Evolutionary conservation across 1,140 invertebrate species (phyloP), one percentile per base, ranked within the genome.

Genomic region (Drosophila erecta): DNA sequence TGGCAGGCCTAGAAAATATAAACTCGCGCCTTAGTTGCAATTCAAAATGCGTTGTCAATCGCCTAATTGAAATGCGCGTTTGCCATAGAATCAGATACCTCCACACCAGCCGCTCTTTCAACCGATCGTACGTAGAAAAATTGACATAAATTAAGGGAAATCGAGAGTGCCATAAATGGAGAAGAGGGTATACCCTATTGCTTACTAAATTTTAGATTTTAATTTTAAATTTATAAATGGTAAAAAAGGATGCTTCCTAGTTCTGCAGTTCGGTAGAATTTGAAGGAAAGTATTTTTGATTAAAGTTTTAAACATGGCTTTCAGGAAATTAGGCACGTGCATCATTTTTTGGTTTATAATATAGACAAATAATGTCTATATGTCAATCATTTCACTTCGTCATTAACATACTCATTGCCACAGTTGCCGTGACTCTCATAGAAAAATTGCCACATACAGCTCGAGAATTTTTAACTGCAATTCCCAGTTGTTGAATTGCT

Each of bases 21-120:
- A 51, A 24, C 35, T 22, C 24, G 10, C 4, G 12, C 22, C 41
- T 54, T 22, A 27, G 15, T 14, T 56, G 65, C 38, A 67, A 46
- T 33, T 58, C 44, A 60, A 70, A 55, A 66, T 50, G 47, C 35
- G n/a, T 44, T 58, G 46, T 46, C 43, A 50, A 58, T 37, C 49
- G 33, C 33, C 72, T 67, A 65, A 76, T 73, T 76, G 40, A 62
- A 80, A 81, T 76, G 66, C 66, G 40, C n/a, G 44, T 66, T 76
- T 55, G 47, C 4, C 44, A 59, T 51, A 55, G 44, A 35, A 76
- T 30, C 11, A 11, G 17, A 46, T 15, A 56, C 41, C 27, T 33
- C 17, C 12, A 46, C 11, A 43, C 65, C 14, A 50, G 8, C 37
- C 7, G 17, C 8, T 37, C 11, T 46, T 33, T 33, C 43, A 50